A percentile compares a stretch with the other conserved stretches of the same genome.
These are phyloP conservation scores for Poecilobothrus nobilitatus DNA, from an alignment of 2,888 invertebrate species.

Conservation along the genomic window DNA sequence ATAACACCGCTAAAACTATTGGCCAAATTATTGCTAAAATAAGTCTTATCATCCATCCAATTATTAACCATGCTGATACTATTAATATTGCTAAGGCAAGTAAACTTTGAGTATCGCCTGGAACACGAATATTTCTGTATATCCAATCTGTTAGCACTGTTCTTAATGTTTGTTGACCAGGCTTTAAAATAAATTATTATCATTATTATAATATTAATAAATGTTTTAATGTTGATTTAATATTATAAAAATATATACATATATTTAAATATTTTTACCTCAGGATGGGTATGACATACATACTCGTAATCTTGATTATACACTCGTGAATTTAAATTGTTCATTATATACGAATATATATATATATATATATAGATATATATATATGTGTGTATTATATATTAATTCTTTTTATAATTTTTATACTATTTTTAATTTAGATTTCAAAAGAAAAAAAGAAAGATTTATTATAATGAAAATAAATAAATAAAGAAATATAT, in stretches of 20 bases:
- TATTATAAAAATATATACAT: neutral
- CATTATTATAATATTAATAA: too few relatives aligned
- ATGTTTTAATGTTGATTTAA: neutral
- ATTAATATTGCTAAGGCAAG: neutral
- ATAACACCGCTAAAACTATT: neutral
- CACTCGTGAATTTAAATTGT: too few relatives aligned
- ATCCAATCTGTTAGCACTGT: constrained; percentile 8
- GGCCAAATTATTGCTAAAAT: constrained; percentile 9
- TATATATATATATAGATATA: neutral
- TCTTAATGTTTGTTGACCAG: neutral
- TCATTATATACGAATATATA: neutral
- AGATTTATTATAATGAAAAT: too few relatives aligned
- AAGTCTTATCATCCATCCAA: constrained; percentile 11
- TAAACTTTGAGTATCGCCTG: constrained; percentile 6
- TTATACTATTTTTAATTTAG: too few relatives aligned
- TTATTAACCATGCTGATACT: constrained; percentile 11
- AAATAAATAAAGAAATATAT: too few relatives aligned
- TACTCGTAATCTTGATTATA: too few relatives aligned
- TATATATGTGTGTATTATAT: neutral
- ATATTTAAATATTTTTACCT: too few relatives aligned
- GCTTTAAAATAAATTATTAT: too few relatives aligned
- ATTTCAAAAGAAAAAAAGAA: too few relatives aligned
- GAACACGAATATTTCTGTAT: constrained; percentile 5
- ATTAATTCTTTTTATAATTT: too few relatives aligned
- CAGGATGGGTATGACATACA: too few relatives aligned